Evolutionary conservation across 2,113 vertebrate genomes (phyloP), one percentile per base, ranked within the genome.

Genomic region (Leptobrachium ailaonicum): DNA sequence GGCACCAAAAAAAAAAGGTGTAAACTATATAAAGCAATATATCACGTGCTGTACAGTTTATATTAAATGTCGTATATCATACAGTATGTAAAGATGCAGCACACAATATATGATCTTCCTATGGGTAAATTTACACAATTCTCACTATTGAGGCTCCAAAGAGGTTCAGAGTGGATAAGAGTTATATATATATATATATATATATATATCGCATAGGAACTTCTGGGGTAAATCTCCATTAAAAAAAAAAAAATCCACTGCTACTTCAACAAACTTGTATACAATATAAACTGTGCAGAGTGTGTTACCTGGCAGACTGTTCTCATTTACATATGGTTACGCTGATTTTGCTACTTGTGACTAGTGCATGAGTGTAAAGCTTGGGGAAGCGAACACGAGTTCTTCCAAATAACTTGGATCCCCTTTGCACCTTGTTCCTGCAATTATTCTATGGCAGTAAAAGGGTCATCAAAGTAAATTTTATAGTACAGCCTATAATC

Each of bases 181-280:
- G 56, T 12, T 2, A 8, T 11, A 54, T 11, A 54, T 32, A 32
- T 32, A 32, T 32, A 32, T 32, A 32, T 32, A 32, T 32, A 32
- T 32, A 50, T 8, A 50, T 50, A 50, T 50, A 50, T 50, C 47
- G 4, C 47, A 8, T 50, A 50, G 47, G 47, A 50, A 50, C 47
- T 8, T 50, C 8, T 50, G 47, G 47, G 47, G 47, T 50, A 60
- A 60, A 60, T 60, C 13, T 60, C 56, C 8, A 5, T 50, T 6
- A 12, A 41, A 32, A 62, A 41, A 58, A 77, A 68, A 68, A 58
- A 58, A 14, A 56, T 2, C 53, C 40, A 66, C 45, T 79, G 60
- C 77, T 66, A 45, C 70, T 79, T 66, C 56, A 66, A 71, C 54
- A 78, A 74, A 80, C 50, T 12, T 79, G 71, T 79, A 67, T 67